These are phyloP conservation scores for Sylvia borin DNA, from an alignment of 2,797 vertebrate genomes.

Conservation along the genomic window DNA sequence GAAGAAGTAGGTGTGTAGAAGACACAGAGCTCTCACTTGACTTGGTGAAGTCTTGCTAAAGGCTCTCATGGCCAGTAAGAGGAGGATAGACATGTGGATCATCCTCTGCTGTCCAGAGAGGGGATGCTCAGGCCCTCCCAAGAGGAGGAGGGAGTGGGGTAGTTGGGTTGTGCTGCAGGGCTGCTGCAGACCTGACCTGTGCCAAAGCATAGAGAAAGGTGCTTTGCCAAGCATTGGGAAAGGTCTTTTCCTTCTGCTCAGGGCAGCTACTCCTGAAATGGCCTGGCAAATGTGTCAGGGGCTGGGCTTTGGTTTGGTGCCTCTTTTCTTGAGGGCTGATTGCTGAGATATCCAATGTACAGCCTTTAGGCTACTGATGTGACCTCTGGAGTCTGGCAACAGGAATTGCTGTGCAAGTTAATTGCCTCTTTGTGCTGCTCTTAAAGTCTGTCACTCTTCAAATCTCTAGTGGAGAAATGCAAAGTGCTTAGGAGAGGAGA, in stretches of 20 bases:
- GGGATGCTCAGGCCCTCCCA: neutral
- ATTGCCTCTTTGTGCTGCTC: neutral
- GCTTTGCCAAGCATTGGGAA: neutral
- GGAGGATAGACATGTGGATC: neutral
- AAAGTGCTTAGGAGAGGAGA: constrained; percentile 13
- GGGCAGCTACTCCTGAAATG: neutral
- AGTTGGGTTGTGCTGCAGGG: neutral
- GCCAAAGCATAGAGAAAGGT: neutral
- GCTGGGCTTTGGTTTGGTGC: neutral
- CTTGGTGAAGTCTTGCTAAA: neutral
- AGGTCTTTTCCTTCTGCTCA: neutral
- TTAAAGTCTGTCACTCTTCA: neutral
- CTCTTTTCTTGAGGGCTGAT: neutral
- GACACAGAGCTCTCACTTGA: neutral
- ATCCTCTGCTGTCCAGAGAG: neutral
- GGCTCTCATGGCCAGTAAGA: neutral
- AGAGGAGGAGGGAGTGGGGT: neutral
- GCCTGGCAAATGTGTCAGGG: neutral
- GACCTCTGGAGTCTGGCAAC: neutral
- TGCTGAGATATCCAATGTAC: fast-evolving
- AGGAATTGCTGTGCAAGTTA: neutral
- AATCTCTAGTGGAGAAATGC: neutral
- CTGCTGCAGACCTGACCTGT: neutral
- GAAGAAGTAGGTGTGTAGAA: neutral
- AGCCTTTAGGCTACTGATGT: neutral